Conservation (phyloP, 2,888 invertebrate species). For the Morpho helenor region DNA sequence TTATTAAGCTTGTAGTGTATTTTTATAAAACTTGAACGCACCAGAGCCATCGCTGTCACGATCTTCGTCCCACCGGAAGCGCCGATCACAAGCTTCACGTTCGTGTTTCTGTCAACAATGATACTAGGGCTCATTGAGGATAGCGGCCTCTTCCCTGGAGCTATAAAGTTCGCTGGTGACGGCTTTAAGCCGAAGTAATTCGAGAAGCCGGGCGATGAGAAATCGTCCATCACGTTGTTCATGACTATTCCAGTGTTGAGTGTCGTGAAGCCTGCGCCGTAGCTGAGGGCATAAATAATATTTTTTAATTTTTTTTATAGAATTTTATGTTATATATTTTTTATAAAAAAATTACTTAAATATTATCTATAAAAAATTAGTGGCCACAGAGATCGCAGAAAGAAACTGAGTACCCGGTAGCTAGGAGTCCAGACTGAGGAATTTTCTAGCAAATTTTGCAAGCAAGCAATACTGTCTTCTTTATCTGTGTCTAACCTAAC, state of each 20-base stretch:
- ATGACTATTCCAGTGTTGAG: conserved; percentile 92
- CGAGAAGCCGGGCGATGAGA: conserved; percentile 86
- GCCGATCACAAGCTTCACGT: conserved; percentile 87
- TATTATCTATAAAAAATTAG: no score
- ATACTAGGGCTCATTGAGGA: conserved; percentile 94
- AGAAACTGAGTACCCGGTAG: background rate
- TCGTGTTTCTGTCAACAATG: conserved; percentile 81
- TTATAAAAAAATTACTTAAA: no score
- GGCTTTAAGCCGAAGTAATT: conserved; percentile 86
- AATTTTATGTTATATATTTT: no score
- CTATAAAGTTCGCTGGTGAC: conserved; percentile 89
- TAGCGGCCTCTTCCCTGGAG: conserved; percentile 88
- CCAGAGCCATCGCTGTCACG: conserved; percentile 83
- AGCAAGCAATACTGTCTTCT: no score
- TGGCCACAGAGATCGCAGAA: no score
- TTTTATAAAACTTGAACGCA: background rate
- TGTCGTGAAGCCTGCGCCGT: conserved; percentile 90
- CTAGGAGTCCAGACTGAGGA: background rate
- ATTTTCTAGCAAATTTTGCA: no score
- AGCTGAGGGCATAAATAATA: conserved; percentile 74
- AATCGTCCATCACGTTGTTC: conserved; percentile 98
- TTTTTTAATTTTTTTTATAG: no score
- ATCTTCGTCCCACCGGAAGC: conserved; percentile 92
- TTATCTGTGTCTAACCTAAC: no score
- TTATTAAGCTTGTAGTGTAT: no score